Evolutionary conservation across 2,113 vertebrate genomes (phyloP), one percentile per base, ranked within the genome.

Genomic region (Sus scrofa): DNA sequence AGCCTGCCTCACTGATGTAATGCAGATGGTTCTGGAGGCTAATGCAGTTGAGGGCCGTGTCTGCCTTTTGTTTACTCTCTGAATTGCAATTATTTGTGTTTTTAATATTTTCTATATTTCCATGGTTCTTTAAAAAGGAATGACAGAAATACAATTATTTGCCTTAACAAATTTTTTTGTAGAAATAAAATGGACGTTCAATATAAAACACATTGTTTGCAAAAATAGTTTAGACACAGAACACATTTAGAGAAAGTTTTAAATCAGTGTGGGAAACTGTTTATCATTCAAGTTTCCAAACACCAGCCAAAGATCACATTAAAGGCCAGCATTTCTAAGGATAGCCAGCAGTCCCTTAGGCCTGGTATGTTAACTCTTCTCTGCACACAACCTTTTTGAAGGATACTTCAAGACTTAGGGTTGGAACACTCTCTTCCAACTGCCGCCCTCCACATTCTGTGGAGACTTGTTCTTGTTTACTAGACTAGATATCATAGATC

Each of bases 71-170:
- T 14, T 83, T 74, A 44, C 71, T 68, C 50, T 58, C 37, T 0
- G 24, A 58, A 86, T 65, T 6, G 20, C 77, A 94, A 34, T 71
- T 88, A 39, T 96, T 87, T 81, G 63, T 91, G 74, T 93, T 86
- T 71, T 91, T 79, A 37, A 10, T 93, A 62, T 86, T 95, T 96
- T 85, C 58, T 96, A 37, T 3, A 83, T 93, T 79, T 79, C 78
- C 68, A 60, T 86, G 70, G 39, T 92, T 96, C 54, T 93, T 94
- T 84, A 34, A 54, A 87, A 62, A 71, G 56, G 19, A 96, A 62
- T 89, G 54, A 74, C 63, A 89, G 65, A 96, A 97, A 97, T 96
- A 98, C 97, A 97, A 70, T 86, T 88, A 79, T 14, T 96, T 95
- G 79, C 60, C 83, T 95, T 8, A 79, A 56, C 56, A 75, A 54